Conservation (phyloP, 2,888 invertebrate genomes). For the Cloeon dipterum region DNA sequence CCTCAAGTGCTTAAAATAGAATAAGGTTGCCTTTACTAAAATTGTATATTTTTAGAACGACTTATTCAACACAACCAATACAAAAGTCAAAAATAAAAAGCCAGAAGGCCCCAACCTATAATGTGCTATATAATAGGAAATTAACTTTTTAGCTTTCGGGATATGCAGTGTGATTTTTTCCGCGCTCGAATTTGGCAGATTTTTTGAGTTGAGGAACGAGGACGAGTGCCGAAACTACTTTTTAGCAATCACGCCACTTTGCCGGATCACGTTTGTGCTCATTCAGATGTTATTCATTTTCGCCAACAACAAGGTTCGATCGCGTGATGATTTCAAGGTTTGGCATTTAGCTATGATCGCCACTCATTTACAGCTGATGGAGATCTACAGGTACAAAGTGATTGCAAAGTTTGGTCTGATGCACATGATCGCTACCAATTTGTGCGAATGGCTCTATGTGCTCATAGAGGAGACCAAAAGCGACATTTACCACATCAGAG, state of each 20-base stretch:
- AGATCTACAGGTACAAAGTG: conserved; percentile 38
- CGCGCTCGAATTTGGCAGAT: conserved; percentile 41
- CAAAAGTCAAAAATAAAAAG: too few species aligned
- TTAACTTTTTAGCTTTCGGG: conserved; percentile 30
- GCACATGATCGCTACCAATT: conserved; percentile 5
- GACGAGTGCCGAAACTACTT: conserved; percentile 33
- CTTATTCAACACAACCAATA: too few species aligned
- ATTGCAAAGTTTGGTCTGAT: conserved; percentile 35
- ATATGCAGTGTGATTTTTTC: conserved; percentile 48
- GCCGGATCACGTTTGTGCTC: conserved; percentile 39
- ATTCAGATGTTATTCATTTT: conserved; percentile 50
- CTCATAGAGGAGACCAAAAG: conserved; percentile 5
- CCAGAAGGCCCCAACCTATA: too few species aligned
- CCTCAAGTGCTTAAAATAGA: too few species aligned
- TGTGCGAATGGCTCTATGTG: conserved; percentile 5
- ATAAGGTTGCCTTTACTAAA: too few species aligned
- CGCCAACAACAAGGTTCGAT: conserved; percentile 38
- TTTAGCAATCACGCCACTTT: conserved; percentile 33
- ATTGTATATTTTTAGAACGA: too few species aligned
- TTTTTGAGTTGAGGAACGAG: conserved; percentile 32
- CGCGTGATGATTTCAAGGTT: neutral
- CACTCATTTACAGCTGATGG: conserved; percentile 22
- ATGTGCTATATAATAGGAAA: too few species aligned
- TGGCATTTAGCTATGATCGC: neutral
- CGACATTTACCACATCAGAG: conserved; percentile 2